Percentiles rank a stretch among this genome's conserved stretches.
Evolutionary conservation across 2,888 invertebrate species (phyloP).

Genomic region (Schrankia costaestrigalis): DNA sequence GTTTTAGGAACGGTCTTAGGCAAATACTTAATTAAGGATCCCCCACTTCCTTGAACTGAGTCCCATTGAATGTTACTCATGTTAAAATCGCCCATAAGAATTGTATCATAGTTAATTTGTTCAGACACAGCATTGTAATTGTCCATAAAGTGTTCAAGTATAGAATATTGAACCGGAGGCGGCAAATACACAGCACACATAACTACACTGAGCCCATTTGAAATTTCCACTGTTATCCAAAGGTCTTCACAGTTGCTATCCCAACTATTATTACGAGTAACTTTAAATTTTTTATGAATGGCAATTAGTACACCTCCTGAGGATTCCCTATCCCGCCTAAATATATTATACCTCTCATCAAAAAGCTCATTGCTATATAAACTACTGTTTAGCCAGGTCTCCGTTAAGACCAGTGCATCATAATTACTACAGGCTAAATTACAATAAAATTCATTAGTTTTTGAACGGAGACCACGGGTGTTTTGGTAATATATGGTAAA

Average conservation of each 20-base stretch:
- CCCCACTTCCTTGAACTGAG: too few relatives aligned
- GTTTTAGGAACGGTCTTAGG: too few relatives aligned
- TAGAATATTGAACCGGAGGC: too few relatives aligned
- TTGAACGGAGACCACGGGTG: neutral
- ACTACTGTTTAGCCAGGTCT: neutral
- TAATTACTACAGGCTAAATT: neutral
- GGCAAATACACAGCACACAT: too few relatives aligned
- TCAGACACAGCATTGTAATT: too few relatives aligned
- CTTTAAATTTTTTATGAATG: neutral
- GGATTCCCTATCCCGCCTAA: slow-evolving; percentile 7
- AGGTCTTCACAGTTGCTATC: slow-evolving; percentile 4
- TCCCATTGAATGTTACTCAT: too few relatives aligned
- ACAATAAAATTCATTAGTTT: neutral
- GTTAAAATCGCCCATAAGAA: too few relatives aligned
- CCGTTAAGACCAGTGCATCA: neutral
- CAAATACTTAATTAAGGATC: too few relatives aligned
- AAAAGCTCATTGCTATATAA: slow-evolving; percentile 2
- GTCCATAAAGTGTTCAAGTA: too few relatives aligned
- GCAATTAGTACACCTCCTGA: slow-evolving; percentile 5
- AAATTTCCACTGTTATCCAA: too few relatives aligned
- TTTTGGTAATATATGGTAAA: neutral
- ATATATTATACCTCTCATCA: slow-evolving; percentile 6
- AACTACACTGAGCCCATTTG: too few relatives aligned
- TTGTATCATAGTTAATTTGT: too few relatives aligned
- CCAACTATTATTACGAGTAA: neutral